Conservation (phyloP, 2,797 vertebrate genomes). For the Tadarida brasiliensis region DNA sequence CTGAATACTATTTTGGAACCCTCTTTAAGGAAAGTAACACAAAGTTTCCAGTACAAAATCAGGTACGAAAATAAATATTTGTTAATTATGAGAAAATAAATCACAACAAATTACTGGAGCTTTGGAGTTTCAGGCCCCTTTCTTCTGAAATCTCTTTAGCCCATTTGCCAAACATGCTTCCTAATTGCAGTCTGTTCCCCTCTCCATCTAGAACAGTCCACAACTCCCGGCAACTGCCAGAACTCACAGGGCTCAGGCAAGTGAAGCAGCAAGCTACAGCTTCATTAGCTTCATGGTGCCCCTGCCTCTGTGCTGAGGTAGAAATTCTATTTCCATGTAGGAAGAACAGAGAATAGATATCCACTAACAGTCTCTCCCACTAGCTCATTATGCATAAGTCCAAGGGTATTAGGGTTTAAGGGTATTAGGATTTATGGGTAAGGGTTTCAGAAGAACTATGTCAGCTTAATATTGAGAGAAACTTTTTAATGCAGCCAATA, state of each 20-base stretch:
- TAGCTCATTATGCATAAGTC: neutral
- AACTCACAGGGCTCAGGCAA: neutral
- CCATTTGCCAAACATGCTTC: neutral
- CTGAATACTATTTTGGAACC: neutral
- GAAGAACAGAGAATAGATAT: neutral
- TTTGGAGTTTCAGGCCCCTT: neutral
- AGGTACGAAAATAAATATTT: neutral
- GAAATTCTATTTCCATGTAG: neutral
- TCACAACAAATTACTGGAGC: neutral
- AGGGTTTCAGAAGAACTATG: neutral
- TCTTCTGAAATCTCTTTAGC: neutral
- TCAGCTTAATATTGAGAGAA: constrained; percentile 10
- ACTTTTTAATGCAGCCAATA: neutral
- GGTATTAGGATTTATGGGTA: neutral
- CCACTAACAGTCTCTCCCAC: neutral
- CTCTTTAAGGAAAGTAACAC: neutral
- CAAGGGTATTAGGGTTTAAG: neutral
- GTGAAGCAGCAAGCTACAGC: neutral
- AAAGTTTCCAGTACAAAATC: neutral
- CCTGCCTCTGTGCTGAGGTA: neutral
- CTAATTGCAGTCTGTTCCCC: neutral
- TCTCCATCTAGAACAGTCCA: neutral
- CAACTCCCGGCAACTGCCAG: neutral
- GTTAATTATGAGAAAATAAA: constrained; percentile 38
- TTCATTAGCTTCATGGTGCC: neutral